Percentiles rank a stretch among this genome's conserved stretches.
Evolutionary conservation across 2,888 invertebrate species (phyloP).

Genomic region (Lithophane leautieri): DNA sequence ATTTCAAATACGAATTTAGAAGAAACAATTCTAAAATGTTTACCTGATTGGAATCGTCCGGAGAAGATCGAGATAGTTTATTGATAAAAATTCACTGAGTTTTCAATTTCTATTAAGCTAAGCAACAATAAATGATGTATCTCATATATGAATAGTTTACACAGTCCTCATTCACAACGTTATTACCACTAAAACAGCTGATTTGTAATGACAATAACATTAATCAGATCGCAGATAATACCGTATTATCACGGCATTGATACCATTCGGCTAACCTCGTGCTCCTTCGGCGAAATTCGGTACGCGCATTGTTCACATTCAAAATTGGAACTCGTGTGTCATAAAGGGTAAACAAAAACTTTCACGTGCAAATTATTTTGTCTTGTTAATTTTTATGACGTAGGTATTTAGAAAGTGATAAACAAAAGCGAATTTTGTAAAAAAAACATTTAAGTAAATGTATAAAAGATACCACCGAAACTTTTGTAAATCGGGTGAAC

Average conservation of each 20-base stretch:
- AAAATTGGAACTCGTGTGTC: slow-evolving; percentile 71
- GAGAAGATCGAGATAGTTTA: slow-evolving; percentile 43
- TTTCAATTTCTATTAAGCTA: slow-evolving; percentile 17
- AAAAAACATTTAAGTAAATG: neutral
- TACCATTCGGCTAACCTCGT: slow-evolving; percentile 56
- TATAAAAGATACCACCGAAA: slow-evolving; percentile 42
- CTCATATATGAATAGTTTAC: neutral
- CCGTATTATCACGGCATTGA: slow-evolving; percentile 49
- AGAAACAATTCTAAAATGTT: slow-evolving; percentile 64
- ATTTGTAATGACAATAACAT: slow-evolving; percentile 37
- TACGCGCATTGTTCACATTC: slow-evolving; percentile 61
- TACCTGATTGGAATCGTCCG: slow-evolving; percentile 65
- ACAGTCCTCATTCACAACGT: slow-evolving; percentile 5
- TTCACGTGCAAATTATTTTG: slow-evolving; percentile 45
- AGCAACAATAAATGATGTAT: slow-evolving; percentile 2
- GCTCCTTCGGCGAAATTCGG: slow-evolving; percentile 52
- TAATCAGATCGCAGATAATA: slow-evolving; percentile 62
- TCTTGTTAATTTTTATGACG: slow-evolving; percentile 9
- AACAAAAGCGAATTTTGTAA: neutral
- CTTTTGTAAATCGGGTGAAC: slow-evolving; percentile 3
- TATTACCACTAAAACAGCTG: slow-evolving; percentile 28
- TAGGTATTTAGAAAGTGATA: slow-evolving; percentile 39
- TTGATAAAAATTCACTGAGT: slow-evolving; percentile 40
- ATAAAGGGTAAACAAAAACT: slow-evolving; percentile 53
- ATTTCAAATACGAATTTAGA: slow-evolving; percentile 68